These are phyloP conservation scores for Elaeidobius kamerunicus DNA, from an alignment of 2,888 invertebrate species.

Conservation along the genomic window DNA sequence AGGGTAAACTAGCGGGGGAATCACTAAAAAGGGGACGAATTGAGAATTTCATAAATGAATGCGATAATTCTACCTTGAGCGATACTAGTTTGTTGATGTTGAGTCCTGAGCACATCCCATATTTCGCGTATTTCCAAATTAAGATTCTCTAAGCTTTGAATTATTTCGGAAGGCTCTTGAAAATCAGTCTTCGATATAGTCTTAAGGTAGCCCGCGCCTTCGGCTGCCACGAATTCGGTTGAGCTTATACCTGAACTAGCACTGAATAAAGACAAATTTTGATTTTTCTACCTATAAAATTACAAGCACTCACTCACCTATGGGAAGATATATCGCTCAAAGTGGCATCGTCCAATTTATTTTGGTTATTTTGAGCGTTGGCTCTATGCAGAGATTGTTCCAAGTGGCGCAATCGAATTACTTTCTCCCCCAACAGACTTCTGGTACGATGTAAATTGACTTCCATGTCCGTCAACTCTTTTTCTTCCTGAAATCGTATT, in stretches of 20 bases:
- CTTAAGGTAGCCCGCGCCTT: slow-evolving; percentile 41
- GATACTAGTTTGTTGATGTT: slow-evolving; percentile 54
- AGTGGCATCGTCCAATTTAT: slow-evolving; percentile 56
- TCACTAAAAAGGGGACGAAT: slow-evolving; percentile 31
- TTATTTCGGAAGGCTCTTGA: slow-evolving; percentile 66
- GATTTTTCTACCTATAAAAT: not conserved
- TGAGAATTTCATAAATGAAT: not conserved
- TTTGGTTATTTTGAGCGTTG: slow-evolving; percentile 47
- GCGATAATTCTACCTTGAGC: slow-evolving; percentile 46
- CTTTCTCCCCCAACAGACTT: slow-evolving; percentile 77
- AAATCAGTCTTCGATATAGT: slow-evolving; percentile 47
- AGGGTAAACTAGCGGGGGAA: slow-evolving; percentile 54
- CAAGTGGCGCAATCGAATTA: slow-evolving; percentile 73
- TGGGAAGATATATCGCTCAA: slow-evolving; percentile 65
- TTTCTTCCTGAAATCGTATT: slow-evolving; percentile 82
- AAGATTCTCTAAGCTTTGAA: slow-evolving; percentile 66
- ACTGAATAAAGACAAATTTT: slow-evolving; percentile 33
- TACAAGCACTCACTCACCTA: slow-evolving; percentile 32
- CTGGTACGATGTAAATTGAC: slow-evolving; percentile 78
- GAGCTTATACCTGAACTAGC: slow-evolving; percentile 64
- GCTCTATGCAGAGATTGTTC: slow-evolving; percentile 72
- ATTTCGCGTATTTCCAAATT: slow-evolving; percentile 70
- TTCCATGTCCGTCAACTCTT: slow-evolving; percentile 79
- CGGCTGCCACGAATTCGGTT: slow-evolving; percentile 62
- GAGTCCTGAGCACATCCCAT: slow-evolving; percentile 63